phyloP scores from a whole-genome alignment of 2,888 invertebrate genomes.

The Saturnia japonica region DNA sequence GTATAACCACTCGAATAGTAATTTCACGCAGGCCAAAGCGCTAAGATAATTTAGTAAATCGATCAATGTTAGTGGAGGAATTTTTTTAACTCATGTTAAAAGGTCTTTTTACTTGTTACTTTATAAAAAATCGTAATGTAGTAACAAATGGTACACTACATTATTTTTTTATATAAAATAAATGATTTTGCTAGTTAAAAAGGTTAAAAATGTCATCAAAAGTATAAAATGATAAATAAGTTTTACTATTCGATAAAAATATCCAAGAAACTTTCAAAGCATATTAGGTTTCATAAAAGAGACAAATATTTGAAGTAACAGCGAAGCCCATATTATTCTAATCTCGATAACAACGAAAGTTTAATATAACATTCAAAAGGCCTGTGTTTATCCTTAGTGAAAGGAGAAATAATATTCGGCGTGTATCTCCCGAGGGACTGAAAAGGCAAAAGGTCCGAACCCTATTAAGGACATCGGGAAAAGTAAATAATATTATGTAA shows the following conservation, averaged over 20 bases:
- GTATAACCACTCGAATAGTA: too few species aligned
- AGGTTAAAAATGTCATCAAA: background rate
- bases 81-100: too few species aligned
- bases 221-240: background rate
- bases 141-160: too few species aligned
- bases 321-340: conserved; percentile 54
- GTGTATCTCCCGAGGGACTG: conserved; percentile 57
- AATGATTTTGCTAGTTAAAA: too few species aligned
- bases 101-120: too few species aligned
- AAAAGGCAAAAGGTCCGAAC: conserved; percentile 70
- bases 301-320: conserved; percentile 43
- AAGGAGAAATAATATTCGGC: conserved; percentile 66
- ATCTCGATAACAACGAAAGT: conserved; percentile 68
- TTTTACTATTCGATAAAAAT: conserved; percentile 21
- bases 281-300: conserved; percentile 35
- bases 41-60: background rate
- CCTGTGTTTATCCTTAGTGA: conserved; percentile 55
- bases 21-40: background rate
- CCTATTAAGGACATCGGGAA: conserved; percentile 60
- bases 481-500: conserved; percentile 59
- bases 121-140: too few species aligned
- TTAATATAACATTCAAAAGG: conserved; percentile 69
- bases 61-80: too few species aligned
- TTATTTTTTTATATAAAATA: too few species aligned
- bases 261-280: conserved; percentile 24